Conservation (phyloP, 2,113 vertebrate species). For the Halichoerus grypus region DNA sequence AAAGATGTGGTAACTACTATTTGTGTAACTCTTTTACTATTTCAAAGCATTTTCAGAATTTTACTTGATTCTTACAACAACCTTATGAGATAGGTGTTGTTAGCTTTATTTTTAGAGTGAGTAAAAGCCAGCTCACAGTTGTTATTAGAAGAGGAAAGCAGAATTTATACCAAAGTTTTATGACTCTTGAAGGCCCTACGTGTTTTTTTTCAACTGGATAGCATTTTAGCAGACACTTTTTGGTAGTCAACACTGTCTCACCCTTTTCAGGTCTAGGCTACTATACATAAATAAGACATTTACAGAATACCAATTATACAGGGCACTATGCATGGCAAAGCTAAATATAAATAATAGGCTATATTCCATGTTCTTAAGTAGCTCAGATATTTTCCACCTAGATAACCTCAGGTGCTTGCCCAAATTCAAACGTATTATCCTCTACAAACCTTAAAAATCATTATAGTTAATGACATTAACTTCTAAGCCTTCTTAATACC, state of each 20-base stretch:
- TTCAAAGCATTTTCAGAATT: slow-evolving; percentile 35
- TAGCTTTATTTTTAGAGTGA: slow-evolving; percentile 48
- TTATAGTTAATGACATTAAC: not conserved
- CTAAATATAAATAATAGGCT: not conserved
- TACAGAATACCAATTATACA: not conserved
- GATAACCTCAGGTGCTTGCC: not conserved
- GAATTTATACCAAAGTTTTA: not conserved
- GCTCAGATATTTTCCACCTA: not conserved
- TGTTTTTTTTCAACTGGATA: not conserved
- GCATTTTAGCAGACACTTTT: not conserved
- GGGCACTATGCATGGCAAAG: not conserved
- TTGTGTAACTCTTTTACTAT: not conserved
- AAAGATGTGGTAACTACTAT: not conserved
- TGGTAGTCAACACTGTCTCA: not conserved
- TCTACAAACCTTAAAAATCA: not conserved
- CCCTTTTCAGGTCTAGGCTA: not conserved
- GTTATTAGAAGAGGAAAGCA: not conserved
- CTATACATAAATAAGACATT: not conserved
- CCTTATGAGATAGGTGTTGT: not conserved
- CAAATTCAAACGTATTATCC: not conserved
- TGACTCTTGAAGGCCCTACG: not conserved
- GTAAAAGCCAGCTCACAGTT: not conserved
- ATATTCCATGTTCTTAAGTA: not conserved
- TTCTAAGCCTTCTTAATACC: not conserved
- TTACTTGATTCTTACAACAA: slow-evolving; percentile 23